Conservation (phyloP, 2,797 vertebrate genomes). For the Atherinosoma microstoma region DNA sequence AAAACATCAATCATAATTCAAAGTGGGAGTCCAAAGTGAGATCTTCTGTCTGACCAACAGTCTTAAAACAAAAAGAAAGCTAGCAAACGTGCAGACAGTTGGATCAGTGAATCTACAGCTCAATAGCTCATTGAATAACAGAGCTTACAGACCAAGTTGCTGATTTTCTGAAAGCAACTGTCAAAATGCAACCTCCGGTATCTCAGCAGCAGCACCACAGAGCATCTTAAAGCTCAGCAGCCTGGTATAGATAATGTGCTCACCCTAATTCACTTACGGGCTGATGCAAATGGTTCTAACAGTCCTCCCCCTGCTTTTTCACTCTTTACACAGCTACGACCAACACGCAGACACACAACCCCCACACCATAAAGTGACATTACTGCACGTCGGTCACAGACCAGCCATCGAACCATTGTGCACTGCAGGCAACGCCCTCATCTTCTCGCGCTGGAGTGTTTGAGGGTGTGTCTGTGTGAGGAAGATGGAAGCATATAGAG, state of each 20-base stretch:
- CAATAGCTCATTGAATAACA: too few relatives aligned
- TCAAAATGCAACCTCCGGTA: conserved; percentile 11
- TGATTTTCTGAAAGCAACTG: neutral
- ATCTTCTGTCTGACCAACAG: neutral
- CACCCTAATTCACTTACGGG: conserved; percentile 45
- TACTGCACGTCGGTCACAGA: conserved; percentile 53
- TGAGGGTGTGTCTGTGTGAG: conserved; percentile 31
- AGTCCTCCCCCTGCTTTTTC: conserved; percentile 15
- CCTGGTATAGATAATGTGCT: conserved; percentile 16
- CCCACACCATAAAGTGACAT: conserved; percentile 52
- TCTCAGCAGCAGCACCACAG: conserved; percentile 27
- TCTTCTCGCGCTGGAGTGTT: conserved; percentile 51
- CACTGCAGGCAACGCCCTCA: conserved; percentile 65
- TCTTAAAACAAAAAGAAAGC: neutral
- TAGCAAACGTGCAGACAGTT: neutral
- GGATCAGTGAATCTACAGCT: neutral
- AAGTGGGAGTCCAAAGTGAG: neutral
- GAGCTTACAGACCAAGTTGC: too few relatives aligned
- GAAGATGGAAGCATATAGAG: conserved; percentile 65
- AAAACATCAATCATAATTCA: neutral
- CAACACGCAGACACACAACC: conserved; percentile 8
- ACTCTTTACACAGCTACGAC: neutral
- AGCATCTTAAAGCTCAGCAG: conserved; percentile 32
- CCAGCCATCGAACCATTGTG: conserved; percentile 36
- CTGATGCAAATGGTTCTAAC: conserved; percentile 42